phyloP scores from a whole-genome alignment of 2,797 vertebrate species.

The Chromis chromis region DNA sequence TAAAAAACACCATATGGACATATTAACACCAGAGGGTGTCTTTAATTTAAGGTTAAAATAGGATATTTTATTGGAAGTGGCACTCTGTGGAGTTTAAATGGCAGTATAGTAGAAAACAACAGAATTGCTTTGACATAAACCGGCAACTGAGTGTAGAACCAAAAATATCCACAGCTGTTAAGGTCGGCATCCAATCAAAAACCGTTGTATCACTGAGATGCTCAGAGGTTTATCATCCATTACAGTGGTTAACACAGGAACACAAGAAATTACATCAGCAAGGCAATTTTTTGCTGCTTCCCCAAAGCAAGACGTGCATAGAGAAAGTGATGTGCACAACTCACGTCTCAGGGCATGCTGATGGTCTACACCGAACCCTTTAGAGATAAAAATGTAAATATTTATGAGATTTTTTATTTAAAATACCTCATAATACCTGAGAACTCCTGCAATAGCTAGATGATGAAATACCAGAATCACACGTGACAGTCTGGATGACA shows the following conservation, averaged over 20 bases:
- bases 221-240: conserved; percentile 6
- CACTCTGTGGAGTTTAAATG: not conserved
- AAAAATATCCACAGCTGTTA: not conserved
- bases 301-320: conserved; percentile 18
- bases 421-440: conserved; percentile 8
- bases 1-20: too few relatives aligned
- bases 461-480: not conserved
- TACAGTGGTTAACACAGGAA: conserved; percentile 22
- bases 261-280: conserved; percentile 42
- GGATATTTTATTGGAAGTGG: not conserved
- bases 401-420: conserved; percentile 22
- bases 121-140: not conserved
- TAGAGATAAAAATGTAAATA: conserved; percentile 11
- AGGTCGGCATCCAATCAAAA: not conserved
- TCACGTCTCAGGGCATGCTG: conserved; percentile 2
- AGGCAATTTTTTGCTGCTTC: conserved; percentile 26
- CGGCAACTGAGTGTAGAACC: not conserved
- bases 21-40: too few relatives aligned
- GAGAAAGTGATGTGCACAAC: conserved; percentile 17
- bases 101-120: not conserved
- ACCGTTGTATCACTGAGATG: not conserved
- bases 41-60: not conserved
- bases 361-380: conserved; percentile 4
- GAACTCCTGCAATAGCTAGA: conserved; percentile 4
- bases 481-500: not conserved